Percentiles rank a stretch among this genome's conserved stretches.
Evolutionary conservation across 2,113 vertebrate genomes (phyloP).

Genomic region (Callospermophilus lateralis): DNA sequence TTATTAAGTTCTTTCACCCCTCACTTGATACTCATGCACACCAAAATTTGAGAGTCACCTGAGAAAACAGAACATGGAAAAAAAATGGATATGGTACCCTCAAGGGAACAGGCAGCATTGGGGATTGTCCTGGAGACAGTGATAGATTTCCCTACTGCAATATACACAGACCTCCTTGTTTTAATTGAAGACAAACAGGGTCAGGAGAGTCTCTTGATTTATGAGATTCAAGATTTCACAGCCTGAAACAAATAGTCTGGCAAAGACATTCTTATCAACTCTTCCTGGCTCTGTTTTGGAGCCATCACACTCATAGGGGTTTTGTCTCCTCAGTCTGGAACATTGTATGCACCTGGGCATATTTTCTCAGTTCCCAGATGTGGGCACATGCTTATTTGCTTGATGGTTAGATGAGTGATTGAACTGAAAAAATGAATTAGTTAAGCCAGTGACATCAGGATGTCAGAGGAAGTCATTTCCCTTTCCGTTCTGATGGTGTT

Average conservation of each 20-base stretch:
- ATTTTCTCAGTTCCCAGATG: constrained; percentile 1
- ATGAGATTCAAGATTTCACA: constrained; percentile 51
- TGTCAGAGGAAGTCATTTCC: constrained; percentile 33
- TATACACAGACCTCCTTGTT: not conserved
- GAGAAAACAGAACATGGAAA: not conserved
- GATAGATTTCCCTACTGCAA: constrained; percentile 37
- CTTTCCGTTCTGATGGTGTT: not conserved
- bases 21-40: not conserved
- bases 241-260: not conserved
- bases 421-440: constrained; percentile 36
- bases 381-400: not conserved
- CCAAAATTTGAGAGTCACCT: constrained; percentile 31
- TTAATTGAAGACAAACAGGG: not conserved
- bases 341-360: too few species aligned
- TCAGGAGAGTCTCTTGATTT: not conserved
- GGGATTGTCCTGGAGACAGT: not conserved
- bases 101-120: not conserved
- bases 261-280: not conserved
- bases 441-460: not conserved
- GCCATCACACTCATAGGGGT: not conserved
- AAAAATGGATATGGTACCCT: not conserved
- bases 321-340: not conserved
- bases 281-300: not conserved
- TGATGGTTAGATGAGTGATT: constrained; percentile 10
- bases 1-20: not conserved